Conservation (phyloP, 2,113 vertebrate species). For the Corythornis cristatus region DNA sequence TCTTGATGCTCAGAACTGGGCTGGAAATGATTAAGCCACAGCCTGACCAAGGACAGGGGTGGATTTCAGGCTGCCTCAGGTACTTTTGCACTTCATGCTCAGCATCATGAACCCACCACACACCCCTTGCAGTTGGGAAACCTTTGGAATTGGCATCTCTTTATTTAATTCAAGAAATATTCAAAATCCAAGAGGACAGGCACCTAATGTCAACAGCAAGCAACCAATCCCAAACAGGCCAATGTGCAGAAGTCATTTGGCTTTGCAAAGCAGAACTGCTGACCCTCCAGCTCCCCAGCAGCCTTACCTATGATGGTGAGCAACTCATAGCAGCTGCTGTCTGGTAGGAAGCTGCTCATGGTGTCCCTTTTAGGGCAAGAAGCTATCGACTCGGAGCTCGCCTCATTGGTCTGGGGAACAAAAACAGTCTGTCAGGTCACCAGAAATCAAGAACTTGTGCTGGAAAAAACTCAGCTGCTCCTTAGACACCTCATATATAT, state of each 20-base stretch:
- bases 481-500: background rate
- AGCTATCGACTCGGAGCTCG: conserved; percentile 91
- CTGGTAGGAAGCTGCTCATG: conserved; percentile 91
- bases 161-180: background rate
- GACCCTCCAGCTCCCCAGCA: background rate
- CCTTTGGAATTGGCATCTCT: background rate
- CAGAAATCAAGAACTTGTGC: background rate
- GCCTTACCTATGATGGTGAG: conserved; percentile 87
- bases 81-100: background rate
- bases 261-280: background rate
- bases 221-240: background rate
- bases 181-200: background rate
- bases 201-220: background rate
- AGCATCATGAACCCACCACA: background rate
- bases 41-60: background rate
- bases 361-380: conserved; percentile 84
- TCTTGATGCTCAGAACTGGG: background rate
- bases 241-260: background rate
- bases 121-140: background rate
- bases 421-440: conserved; percentile 26
- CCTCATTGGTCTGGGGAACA: conserved; percentile 89
- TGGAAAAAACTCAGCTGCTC: background rate
- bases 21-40: background rate
- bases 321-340: conserved; percentile 90
- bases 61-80: background rate